phyloP scores from a whole-genome alignment of 2,888 invertebrate species.

The Caenorhabditis sinica region DNA sequence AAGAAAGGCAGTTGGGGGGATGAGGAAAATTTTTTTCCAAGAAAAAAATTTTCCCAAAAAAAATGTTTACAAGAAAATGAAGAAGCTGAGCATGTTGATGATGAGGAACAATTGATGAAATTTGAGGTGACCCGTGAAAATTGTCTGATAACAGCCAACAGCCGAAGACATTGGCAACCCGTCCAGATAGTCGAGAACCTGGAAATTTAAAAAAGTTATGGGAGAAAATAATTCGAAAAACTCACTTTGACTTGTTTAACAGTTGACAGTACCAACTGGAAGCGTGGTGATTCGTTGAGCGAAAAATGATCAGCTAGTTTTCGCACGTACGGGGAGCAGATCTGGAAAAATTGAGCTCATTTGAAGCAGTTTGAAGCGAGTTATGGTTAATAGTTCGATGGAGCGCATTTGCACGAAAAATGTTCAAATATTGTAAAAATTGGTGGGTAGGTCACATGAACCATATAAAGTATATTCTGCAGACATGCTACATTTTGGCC shows the following conservation, averaged over 20 bases:
- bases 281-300: constrained; percentile 77
- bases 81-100: constrained; percentile 38
- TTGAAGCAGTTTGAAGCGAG: too few species aligned
- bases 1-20: constrained; percentile 11
- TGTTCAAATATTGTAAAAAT: too few species aligned
- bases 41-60: not conserved
- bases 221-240: not conserved
- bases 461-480: too few species aligned
- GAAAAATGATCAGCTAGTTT: constrained; percentile 77
- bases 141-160: not conserved
- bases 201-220: not conserved
- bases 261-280: constrained; percentile 81
- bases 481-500: too few species aligned
- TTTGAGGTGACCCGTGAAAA: constrained; percentile 10
- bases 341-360: too few species aligned
- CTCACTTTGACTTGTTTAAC: constrained; percentile 78
- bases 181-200: constrained; percentile 71
- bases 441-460: too few species aligned
- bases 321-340: constrained; percentile 78
- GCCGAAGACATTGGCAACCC: constrained; percentile 62
- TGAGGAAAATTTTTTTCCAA: not conserved
- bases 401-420: too few species aligned
- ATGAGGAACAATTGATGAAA: constrained; percentile 36
- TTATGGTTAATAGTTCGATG: too few species aligned
- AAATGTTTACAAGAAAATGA: constrained; percentile 8